phyloP scores from a whole-genome alignment of 1,140 invertebrate species.

The Hylyphantes graminicola region DNA sequence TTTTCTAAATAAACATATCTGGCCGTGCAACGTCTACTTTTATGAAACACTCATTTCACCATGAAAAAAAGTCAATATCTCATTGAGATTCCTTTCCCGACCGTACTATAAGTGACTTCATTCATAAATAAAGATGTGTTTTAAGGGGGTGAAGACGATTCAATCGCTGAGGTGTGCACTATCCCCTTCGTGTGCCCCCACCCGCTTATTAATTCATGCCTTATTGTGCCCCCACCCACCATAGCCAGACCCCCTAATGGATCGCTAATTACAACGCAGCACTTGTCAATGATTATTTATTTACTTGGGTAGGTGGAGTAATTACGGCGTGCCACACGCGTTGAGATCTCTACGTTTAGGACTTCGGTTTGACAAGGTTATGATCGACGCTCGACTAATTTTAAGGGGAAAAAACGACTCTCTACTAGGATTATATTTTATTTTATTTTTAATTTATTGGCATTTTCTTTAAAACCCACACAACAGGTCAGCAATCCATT shows the following conservation, averaged over 20 bases:
- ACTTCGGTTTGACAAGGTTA: not conserved
- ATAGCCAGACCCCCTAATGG: slow-evolving; percentile 17
- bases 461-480: too few species aligned
- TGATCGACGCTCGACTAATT: not conserved
- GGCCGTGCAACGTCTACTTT: too few species aligned
- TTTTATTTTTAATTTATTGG: not conserved
- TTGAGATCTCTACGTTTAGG: slow-evolving; percentile 10
- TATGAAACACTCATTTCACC: too few species aligned
- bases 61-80: too few species aligned
- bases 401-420: not conserved
- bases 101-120: not conserved
- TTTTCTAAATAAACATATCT: too few species aligned
- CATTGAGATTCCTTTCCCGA: not conserved
- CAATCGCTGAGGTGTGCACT: slow-evolving; percentile 24
- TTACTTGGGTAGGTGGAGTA: slow-evolving; percentile 45
- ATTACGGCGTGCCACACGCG: slow-evolving; percentile 31
- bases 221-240: too few species aligned
- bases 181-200: not conserved
- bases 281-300: slow-evolving; percentile 54
- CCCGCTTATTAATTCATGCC: not conserved
- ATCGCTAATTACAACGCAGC: slow-evolving; percentile 41
- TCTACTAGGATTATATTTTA: not conserved
- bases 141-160: not conserved
- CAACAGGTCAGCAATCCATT: too few species aligned
- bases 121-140: slow-evolving; percentile 26